Evolutionary conservation across 2,113 vertebrate species (phyloP).

Genomic region (Sinocyclocheilus rhinocerous): DNA sequence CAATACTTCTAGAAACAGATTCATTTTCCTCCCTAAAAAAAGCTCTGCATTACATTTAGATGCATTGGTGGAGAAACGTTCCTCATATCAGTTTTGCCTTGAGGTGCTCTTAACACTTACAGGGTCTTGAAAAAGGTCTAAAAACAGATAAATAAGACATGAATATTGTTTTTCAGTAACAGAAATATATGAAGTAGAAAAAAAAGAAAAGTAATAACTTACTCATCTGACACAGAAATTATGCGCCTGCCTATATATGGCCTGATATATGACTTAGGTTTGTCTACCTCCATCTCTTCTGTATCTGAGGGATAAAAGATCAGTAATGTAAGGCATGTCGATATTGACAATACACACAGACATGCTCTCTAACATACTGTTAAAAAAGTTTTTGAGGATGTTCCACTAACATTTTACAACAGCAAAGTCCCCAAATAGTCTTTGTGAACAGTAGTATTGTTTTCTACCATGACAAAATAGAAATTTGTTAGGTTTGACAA

Average conservation of each 20-base stretch:
- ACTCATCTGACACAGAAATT: conserved; percentile 86
- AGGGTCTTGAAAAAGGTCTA: conserved; percentile 14
- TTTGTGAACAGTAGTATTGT: too few species aligned
- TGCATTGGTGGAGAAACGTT: neutral
- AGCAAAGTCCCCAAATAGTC: neutral
- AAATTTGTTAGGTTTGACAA: neutral
- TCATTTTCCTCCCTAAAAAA: neutral
- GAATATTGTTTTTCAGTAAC: neutral
- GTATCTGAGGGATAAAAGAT: conserved; percentile 48
- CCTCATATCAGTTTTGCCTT: neutral
- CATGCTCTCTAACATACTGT: neutral
- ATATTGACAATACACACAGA: neutral
- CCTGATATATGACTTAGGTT: neutral
- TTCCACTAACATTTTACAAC: neutral
- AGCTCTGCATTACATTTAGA: neutral
- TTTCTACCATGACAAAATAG: neutral
- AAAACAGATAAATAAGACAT: neutral
- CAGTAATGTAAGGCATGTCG: neutral
- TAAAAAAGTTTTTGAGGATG: neutral
- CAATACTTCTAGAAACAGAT: neutral
- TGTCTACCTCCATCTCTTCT: conserved; percentile 81
- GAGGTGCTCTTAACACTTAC: conserved; percentile 7
- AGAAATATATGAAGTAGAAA: neutral
- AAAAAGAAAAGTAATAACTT: conserved; percentile 64
- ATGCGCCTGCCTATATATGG: conserved; percentile 80